Conservation (phyloP, 2,113 vertebrate genomes). For the Crotalus helleri region DNA sequence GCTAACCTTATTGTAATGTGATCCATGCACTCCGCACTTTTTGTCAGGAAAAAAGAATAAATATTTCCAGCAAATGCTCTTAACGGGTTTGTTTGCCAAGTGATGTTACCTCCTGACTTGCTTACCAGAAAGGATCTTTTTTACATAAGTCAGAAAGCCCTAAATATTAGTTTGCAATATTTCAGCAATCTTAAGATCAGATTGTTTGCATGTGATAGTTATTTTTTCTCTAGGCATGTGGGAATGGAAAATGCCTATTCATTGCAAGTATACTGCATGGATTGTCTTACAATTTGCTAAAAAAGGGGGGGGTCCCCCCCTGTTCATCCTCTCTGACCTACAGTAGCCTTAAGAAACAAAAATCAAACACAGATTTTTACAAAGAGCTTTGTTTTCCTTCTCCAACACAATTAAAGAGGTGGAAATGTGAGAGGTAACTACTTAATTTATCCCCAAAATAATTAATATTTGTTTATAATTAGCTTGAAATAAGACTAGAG, state of each 20-base stretch:
- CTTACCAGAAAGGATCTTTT: slow-evolving; percentile 46
- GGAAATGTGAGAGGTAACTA: too few relatives aligned
- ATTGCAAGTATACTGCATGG: neutral
- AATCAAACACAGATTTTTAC: neutral
- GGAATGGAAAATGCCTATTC: neutral
- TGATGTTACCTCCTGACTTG: slow-evolving; percentile 44
- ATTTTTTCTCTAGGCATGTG: neutral
- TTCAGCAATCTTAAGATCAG: neutral
- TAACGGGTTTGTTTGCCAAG: slow-evolving; percentile 64
- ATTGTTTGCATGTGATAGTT: neutral
- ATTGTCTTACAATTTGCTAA: neutral
- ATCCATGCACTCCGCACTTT: slow-evolving; percentile 38
- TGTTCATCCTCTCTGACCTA: neutral
- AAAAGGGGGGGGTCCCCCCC: fast-evolving
- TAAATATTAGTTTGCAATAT: slow-evolving; percentile 14
- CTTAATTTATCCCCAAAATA: neutral
- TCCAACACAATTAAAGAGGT: neutral
- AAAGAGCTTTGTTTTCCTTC: neutral
- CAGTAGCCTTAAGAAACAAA: neutral
- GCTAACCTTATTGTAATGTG: slow-evolving; percentile 23
- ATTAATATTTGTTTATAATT: neutral
- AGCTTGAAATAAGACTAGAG: neutral
- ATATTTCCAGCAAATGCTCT: slow-evolving; percentile 68
- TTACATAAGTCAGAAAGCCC: slow-evolving; percentile 53
- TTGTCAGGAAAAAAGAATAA: slow-evolving; percentile 57